phyloP scores from a whole-genome alignment of 1,140 invertebrate species.

The Drosophila parabipectinata region DNA sequence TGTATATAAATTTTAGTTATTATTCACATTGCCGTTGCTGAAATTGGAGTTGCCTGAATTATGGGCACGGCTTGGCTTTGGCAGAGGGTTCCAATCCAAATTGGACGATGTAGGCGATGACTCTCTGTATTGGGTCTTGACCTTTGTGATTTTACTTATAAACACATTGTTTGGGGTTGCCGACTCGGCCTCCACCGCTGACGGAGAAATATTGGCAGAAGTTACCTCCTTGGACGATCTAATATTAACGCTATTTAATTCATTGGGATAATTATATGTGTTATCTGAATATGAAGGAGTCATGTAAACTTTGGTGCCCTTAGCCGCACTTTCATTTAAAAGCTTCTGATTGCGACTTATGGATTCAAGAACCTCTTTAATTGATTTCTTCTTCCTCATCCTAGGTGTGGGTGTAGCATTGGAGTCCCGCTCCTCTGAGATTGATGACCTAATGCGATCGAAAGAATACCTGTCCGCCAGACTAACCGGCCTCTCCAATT shows the following conservation, averaged over 20 bases:
- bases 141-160: conserved; percentile 71
- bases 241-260: conserved; percentile 21
- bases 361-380: conserved; percentile 83
- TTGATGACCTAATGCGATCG: conserved; percentile 4
- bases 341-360: conserved; percentile 80
- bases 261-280: conserved; percentile 26
- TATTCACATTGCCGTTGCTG: conserved; percentile 24
- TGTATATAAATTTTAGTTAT: conserved; percentile 6
- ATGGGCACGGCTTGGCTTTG: conserved; percentile 72
- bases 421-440: conserved; percentile 6
- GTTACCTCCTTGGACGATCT: conserved; percentile 26
- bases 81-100: conserved; percentile 83
- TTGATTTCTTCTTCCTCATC: conserved; percentile 62
- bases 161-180: conserved; percentile 43
- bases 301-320: conserved; percentile 53
- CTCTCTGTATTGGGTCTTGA: conserved; percentile 65
- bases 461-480: not conserved
- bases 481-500: conserved; percentile 16
- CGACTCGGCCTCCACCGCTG: conserved; percentile 7
- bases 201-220: conserved; percentile 27
- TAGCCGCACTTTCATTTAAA: conserved; percentile 73
- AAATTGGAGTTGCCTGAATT: conserved; percentile 16
- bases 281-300: conserved; percentile 47
- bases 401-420: conserved; percentile 13
- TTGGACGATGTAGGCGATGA: conserved; percentile 78